Conservation (phyloP, 2,888 invertebrate genomes). For the Petrolisthes cinctipes region DNA sequence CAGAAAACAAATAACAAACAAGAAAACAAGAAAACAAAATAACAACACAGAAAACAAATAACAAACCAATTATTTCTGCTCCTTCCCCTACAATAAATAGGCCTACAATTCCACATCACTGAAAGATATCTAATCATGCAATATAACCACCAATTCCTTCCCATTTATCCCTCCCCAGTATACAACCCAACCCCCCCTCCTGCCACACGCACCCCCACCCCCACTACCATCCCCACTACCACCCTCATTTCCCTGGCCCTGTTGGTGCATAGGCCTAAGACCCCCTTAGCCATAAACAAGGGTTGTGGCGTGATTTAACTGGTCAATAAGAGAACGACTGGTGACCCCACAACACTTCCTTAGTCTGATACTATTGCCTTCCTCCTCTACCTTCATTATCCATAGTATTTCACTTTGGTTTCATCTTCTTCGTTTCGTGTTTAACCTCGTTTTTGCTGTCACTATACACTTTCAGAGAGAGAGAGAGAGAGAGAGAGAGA, state of each 20-base stretch:
- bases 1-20: not conserved
- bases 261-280: not conserved
- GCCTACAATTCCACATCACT: too few relatives aligned
- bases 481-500: too few relatives aligned
- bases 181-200: not conserved
- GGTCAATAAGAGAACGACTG: slow-evolving; percentile 10
- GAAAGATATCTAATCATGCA: not conserved
- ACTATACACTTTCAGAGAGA: too few relatives aligned
- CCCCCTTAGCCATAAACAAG: not conserved
- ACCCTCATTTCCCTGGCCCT: not conserved
- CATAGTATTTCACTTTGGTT: not conserved
- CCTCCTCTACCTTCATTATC: not conserved
- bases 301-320: not conserved
- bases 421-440: not conserved
- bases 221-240: not conserved
- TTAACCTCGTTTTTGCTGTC: not conserved
- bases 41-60: too few relatives aligned
- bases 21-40: too few relatives aligned
- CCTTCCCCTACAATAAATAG: too few relatives aligned
- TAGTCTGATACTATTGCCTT: not conserved
- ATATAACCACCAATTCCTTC: not conserved
- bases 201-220: not conserved
- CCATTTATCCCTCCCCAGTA: not conserved
- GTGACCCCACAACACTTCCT: not conserved
- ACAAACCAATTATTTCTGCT: too few relatives aligned